These are phyloP conservation scores for Bettongia penicillata DNA, from an alignment of 2,113 vertebrate species.

Conservation along the genomic window DNA sequence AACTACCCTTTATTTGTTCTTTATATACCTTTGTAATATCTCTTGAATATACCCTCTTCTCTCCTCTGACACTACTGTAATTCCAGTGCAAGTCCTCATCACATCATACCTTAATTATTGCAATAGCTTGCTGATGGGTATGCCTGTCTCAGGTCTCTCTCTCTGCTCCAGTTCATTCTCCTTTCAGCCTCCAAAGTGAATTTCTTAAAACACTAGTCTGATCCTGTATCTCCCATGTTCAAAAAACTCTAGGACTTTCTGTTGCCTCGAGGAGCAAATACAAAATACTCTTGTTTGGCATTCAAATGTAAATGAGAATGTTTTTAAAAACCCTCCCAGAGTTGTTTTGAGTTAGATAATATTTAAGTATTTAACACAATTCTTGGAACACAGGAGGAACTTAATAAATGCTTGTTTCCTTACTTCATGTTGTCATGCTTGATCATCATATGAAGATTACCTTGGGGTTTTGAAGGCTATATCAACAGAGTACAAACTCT, in stretches of 20 bases:
- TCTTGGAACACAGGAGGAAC: background rate
- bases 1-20: background rate
- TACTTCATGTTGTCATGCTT: background rate
- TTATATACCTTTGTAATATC: background rate
- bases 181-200: background rate
- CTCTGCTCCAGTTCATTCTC: background rate
- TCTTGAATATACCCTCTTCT: background rate
- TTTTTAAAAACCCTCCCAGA: background rate
- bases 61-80: background rate
- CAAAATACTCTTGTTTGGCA: background rate
- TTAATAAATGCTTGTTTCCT: background rate
- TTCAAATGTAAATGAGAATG: background rate
- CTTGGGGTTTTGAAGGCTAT: background rate
- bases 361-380: background rate
- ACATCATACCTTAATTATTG: background rate
- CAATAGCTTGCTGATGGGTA: background rate
- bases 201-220: background rate
- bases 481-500: background rate
- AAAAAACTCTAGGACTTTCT: background rate
- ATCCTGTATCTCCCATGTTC: background rate
- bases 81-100: background rate
- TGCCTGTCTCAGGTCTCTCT: background rate
- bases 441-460: background rate
- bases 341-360: background rate
- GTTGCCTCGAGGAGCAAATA: background rate